Evolutionary conservation across 2,888 invertebrate species (phyloP).

Genomic region (Dromius quadrimaculatus): DNA sequence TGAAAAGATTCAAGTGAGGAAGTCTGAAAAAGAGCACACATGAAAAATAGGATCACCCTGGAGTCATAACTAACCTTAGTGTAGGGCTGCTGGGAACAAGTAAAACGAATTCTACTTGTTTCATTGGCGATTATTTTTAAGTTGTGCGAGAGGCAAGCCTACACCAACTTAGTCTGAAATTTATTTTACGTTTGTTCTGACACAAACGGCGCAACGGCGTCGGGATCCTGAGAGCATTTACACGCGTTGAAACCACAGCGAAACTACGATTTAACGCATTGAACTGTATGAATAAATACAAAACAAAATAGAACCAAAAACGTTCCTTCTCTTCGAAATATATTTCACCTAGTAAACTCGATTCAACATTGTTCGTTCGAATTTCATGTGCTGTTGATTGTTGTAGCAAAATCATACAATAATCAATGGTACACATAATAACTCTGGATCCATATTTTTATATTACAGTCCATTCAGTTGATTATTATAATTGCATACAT

Average conservation of each 20-base stretch:
- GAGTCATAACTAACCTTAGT: conserved; percentile 8
- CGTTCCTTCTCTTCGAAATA: conserved; percentile 14
- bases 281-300: conserved; percentile 33
- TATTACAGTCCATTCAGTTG: too few relatives aligned
- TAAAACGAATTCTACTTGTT: conserved; percentile 33
- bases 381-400: conserved; percentile 9
- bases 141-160: conserved; percentile 32
- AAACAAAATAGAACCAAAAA: conserved; percentile 20
- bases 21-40: conserved; percentile 28
- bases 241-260: conserved; percentile 35
- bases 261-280: conserved; percentile 35
- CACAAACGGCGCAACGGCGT: conserved; percentile 10
- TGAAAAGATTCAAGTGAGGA: conserved; percentile 31
- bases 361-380: conserved; percentile 6
- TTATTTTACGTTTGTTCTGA: conserved; percentile 36
- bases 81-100: conserved; percentile 21
- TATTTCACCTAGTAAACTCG: not conserved
- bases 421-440: not conserved
- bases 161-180: conserved; percentile 35
- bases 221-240: conserved; percentile 35
- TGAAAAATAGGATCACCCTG: conserved; percentile 23
- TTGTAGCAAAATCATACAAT: conserved; percentile 1
- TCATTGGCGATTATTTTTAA: conserved; percentile 37
- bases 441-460: too few relatives aligned
- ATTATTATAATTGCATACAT: too few relatives aligned